Conservation (phyloP, 2,797 vertebrate genomes). For the Acestrorhynchus altus region DNA sequence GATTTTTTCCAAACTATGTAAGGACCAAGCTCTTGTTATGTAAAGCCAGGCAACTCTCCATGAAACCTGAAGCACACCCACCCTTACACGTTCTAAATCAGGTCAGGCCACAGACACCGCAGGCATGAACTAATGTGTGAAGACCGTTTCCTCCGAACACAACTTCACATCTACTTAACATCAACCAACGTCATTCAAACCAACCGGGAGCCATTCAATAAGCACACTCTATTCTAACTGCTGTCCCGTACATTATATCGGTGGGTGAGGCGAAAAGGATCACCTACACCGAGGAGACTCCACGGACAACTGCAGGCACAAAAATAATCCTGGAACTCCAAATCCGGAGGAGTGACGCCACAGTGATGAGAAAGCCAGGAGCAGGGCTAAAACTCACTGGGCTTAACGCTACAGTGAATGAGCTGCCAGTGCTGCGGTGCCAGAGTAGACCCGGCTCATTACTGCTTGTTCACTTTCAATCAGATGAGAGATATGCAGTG, state of each 20-base stretch:
- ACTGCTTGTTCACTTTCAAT: background rate
- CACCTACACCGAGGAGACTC: constrained; percentile 4
- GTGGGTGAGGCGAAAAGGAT: constrained; percentile 19
- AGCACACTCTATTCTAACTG: background rate
- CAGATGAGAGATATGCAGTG: background rate
- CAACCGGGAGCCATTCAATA: background rate
- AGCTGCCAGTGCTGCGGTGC: background rate
- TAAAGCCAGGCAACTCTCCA: no score
- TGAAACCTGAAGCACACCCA: background rate
- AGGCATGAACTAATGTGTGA: background rate
- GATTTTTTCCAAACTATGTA: no score
- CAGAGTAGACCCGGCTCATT: background rate
- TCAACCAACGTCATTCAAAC: background rate
- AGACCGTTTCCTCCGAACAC: background rate
- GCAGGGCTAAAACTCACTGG: constrained; percentile 25
- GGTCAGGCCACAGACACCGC: background rate
- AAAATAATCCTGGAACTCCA: constrained; percentile 45
- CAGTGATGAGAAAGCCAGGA: constrained; percentile 62
- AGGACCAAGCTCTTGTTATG: no score
- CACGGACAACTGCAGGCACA: constrained; percentile 32
- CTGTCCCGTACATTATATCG: background rate
- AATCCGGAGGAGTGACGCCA: constrained; percentile 44
- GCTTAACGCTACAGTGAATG: background rate
- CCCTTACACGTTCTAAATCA: background rate
- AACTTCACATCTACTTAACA: no score